These are phyloP conservation scores for Drosophila azteca DNA, from an alignment of 1,140 invertebrate genomes.

Conservation along the genomic window DNA sequence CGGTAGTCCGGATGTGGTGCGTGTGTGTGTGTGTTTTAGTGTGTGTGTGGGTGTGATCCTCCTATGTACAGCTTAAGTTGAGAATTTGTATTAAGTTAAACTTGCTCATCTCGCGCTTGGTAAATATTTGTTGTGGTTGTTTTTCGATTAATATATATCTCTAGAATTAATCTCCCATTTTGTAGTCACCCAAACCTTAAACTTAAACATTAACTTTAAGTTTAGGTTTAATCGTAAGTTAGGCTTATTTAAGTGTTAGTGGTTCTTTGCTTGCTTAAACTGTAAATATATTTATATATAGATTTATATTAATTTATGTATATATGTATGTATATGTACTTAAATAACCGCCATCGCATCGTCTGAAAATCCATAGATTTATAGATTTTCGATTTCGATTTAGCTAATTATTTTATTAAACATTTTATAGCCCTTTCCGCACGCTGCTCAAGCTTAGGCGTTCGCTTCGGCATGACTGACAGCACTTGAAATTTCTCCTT, in stretches of 20 bases:
- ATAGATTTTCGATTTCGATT: slow-evolving; percentile 63
- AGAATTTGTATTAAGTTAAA: slow-evolving; percentile 60
- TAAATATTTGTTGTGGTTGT: slow-evolving; percentile 58
- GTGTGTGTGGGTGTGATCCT: slow-evolving; percentile 24
- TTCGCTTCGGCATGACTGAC: slow-evolving; percentile 45
- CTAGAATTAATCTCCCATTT: slow-evolving; percentile 44
- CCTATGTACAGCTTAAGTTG: slow-evolving; percentile 62
- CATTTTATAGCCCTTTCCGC: slow-evolving; percentile 45
- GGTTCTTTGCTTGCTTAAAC: slow-evolving; percentile 79
- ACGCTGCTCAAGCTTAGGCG: slow-evolving; percentile 41
- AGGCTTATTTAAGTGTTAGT: slow-evolving; percentile 80
- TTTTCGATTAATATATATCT: slow-evolving; percentile 58
- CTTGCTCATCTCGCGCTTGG: slow-evolving; percentile 54
- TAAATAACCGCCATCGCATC: slow-evolving; percentile 57
- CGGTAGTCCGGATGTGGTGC: slow-evolving; percentile 25
- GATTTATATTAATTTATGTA: slow-evolving; percentile 28
- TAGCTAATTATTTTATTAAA: slow-evolving; percentile 70
- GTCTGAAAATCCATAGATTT: slow-evolving; percentile 67
- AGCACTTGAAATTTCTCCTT: slow-evolving; percentile 50
- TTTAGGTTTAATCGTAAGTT: slow-evolving; percentile 60
- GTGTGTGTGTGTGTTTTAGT: slow-evolving; percentile 13
- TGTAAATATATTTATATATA: slow-evolving; percentile 64
- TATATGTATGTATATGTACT: slow-evolving; percentile 68
- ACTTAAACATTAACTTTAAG: slow-evolving; percentile 62
- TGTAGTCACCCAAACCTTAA: slow-evolving; percentile 61